Evolutionary conservation across 2,888 invertebrate species (phyloP), one percentile per base, ranked within the genome.

Genomic region (Celastrina argiolus): DNA sequence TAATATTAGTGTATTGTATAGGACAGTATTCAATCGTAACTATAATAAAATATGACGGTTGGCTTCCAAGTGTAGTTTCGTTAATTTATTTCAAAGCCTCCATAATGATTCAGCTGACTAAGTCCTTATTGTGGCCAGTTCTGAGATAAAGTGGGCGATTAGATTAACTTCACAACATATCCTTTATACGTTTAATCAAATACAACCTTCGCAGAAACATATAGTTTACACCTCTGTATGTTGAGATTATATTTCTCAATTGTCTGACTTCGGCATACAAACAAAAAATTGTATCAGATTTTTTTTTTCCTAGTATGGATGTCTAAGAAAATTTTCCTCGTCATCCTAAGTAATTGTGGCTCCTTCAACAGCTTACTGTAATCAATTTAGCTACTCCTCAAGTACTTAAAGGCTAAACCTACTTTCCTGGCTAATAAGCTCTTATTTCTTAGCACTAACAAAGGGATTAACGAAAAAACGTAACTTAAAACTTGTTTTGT

Each of bases 401-500:
- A n/a, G n/a, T 42, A 42, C 6, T 41, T 16, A 4, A 41, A 41
- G 41, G n/a, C 6, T 41, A 41, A 42, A 1, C 42, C 18, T 2
- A 12, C 12, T 12, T 51, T 51, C 28, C 39, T 42, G 56, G 12
- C 22, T 12, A 26, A 26, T 51, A 51, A 45, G 28, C 18, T 28
- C 26, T 64, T 18, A 63, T n/a, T 42, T 41, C 28, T 26, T 14
- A 41, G 36, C 12, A 34, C 14, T 41, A 56, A 56, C 26, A 65
- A 65, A 41, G 16, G 41, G 58, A 26, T 58, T 39, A 65, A 61
- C 68, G 34, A 66, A 66, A 64, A 58, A 66, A 66, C 68, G 76
- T 78, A 79, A 81, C 74, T 73, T 72, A 69, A 77, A 75, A 75
- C 75, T 75, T 79, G 77, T 78, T 80, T 77, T 73, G 74, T 74